Evolutionary conservation across 2,113 vertebrate species (phyloP), one percentile per base, ranked within the genome.

Genomic region (Myotis davidii): DNA sequence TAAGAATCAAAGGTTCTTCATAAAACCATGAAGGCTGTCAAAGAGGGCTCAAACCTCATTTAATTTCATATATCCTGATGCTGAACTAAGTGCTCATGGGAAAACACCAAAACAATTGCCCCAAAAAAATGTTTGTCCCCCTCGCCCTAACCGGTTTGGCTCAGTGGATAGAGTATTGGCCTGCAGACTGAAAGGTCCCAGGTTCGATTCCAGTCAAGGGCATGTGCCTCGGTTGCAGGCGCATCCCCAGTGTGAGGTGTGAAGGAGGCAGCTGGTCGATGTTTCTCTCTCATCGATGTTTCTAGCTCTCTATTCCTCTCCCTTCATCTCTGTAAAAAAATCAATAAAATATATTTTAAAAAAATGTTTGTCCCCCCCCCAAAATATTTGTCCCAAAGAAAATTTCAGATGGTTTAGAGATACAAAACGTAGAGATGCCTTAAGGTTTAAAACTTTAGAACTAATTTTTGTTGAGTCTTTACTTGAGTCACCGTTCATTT

Each of bases 1-100:
- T 88, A 82, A 88, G 73, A 91, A 88, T 82, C 84, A 94, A 79
- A 91, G 50, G 45, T 77, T 90, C 85, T 94, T 97, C 61, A 79
- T 82, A 94, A 94, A 96, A 81, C 76, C n/a, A 39, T 34, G 37
- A 45, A 64, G 56, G 16, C 20, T 50, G 48, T 93, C 85, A 85
- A 81, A 72, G 56, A 45, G 27, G 17, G 39, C 61, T 93, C 85
- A 88, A 85, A 72, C 52, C 88, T 85, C 72, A 76, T 59, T 85
- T 91, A 72, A 85, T 12, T 82, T 91, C 61, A 86, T 13, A 1
- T 56, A 65, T 85, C 85, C 67, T 34, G 85, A 78, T 78, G 34
- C 6, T 56, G 77, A 65, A 73, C 54, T 61, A 65, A 85, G 32
- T n/a, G 69, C 23, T 88, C 77, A 81, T 0, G 1, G 64, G 69